These are phyloP conservation scores for Vollenhovia emeryi DNA, from an alignment of 1,140 invertebrate genomes.

Conservation along the genomic window DNA sequence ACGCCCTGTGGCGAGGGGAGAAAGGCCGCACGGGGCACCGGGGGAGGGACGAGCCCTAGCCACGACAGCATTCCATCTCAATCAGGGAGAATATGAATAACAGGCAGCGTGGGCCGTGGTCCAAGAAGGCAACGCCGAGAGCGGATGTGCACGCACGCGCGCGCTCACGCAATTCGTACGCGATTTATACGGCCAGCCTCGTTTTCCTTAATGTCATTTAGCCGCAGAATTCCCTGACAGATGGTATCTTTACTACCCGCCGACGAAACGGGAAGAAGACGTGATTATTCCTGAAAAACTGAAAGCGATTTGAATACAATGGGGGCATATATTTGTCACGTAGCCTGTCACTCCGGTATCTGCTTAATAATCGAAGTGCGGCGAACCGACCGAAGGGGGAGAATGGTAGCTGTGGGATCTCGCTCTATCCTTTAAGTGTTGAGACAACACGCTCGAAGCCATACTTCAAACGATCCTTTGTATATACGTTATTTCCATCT, in stretches of 20 bases:
- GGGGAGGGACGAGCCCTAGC: slow-evolving; percentile 54
- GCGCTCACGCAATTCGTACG: slow-evolving; percentile 7
- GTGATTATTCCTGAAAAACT: slow-evolving; percentile 2
- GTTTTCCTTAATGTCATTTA: slow-evolving; percentile 1
- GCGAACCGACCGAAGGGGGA: no score
- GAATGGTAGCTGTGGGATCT: neutral
- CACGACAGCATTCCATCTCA: slow-evolving; percentile 77
- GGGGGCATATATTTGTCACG: slow-evolving; percentile 4
- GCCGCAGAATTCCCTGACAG: neutral
- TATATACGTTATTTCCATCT: slow-evolving; percentile 29
- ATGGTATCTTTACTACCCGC: neutral
- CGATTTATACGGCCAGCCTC: slow-evolving; percentile 24
- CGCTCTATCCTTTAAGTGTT: slow-evolving; percentile 27
- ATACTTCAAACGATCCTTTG: slow-evolving; percentile 42
- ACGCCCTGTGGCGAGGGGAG: neutral
- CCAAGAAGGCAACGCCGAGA: slow-evolving; percentile 60
- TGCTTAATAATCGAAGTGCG: slow-evolving; percentile 37
- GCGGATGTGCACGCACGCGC: slow-evolving; percentile 59
- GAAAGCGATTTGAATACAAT: slow-evolving; percentile 39
- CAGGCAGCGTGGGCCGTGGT: slow-evolving; percentile 66
- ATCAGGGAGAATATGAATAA: slow-evolving; percentile 72
- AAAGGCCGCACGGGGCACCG: neutral
- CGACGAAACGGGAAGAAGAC: slow-evolving; percentile 8
- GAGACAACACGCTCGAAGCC: slow-evolving; percentile 39
- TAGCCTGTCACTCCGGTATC: neutral